These are phyloP conservation scores for Eupithecia abbreviata DNA, from an alignment of 2,888 invertebrate genomes.

Conservation along the genomic window DNA sequence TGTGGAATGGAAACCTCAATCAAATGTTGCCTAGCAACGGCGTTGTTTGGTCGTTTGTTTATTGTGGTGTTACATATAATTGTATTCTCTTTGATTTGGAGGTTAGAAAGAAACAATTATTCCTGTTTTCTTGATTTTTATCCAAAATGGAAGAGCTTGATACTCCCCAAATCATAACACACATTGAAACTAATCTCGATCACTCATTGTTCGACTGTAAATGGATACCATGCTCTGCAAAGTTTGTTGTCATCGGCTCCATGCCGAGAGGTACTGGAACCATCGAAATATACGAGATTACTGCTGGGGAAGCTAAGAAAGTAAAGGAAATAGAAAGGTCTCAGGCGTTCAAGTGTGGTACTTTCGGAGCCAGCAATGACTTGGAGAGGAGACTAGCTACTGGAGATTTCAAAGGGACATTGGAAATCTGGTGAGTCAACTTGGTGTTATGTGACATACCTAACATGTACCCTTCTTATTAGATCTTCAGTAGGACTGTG, in stretches of 20 bases:
- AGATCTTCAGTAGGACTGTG: background rate
- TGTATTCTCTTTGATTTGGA: background rate
- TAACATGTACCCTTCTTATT: background rate
- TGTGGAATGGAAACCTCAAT: background rate
- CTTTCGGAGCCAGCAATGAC: slow-evolving; percentile 94
- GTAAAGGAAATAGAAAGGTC: slow-evolving; percentile 90
- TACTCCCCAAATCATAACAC: slow-evolving; percentile 95
- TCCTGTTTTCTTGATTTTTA: background rate
- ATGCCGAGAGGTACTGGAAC: slow-evolving; percentile 93
- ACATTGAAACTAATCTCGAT: slow-evolving; percentile 91
- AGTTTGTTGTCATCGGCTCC: slow-evolving; percentile 94
- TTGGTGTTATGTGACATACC: background rate
- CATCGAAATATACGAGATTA: slow-evolving; percentile 91
- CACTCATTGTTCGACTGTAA: slow-evolving; percentile 96
- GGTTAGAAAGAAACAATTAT: background rate
- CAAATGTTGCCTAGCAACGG: slow-evolving; percentile 55
- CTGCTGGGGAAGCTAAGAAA: slow-evolving; percentile 87
- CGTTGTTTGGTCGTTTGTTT: slow-evolving; percentile 51
- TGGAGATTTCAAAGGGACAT: slow-evolving; percentile 93
- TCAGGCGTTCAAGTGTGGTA: slow-evolving; percentile 95
- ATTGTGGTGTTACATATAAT: background rate
- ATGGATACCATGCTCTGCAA: slow-evolving; percentile 98
- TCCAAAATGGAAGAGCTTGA: slow-evolving; percentile 75
- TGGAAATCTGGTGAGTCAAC: slow-evolving; percentile 88
- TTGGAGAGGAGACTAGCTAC: slow-evolving; percentile 93